phyloP scores from a whole-genome alignment of 2,888 invertebrate genomes.

The Diplolepis rosae region DNA sequence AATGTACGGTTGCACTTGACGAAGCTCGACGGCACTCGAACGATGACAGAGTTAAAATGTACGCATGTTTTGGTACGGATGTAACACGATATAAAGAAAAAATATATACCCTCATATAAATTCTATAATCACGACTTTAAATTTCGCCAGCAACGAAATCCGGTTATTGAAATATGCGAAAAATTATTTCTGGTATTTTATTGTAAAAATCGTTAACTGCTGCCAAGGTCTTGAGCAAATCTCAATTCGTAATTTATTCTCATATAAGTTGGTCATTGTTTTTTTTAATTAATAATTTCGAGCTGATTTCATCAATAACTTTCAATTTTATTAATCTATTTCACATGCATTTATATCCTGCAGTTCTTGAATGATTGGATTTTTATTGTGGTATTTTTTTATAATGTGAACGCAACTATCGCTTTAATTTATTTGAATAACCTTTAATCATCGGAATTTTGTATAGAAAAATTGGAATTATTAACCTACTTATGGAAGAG shows the following conservation, averaged over 20 bases:
- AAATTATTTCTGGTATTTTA: conserved; percentile 23
- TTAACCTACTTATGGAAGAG: conserved; percentile 2
- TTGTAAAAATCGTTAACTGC: conserved; percentile 20
- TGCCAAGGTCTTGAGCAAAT: conserved; percentile 11
- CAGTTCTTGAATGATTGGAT: too few species aligned
- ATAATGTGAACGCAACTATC: too few species aligned
- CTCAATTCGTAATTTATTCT: conserved; percentile 16
- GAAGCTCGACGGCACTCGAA: conserved; percentile 28
- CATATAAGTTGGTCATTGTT: conserved; percentile 3
- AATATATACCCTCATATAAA: conserved; percentile 6
- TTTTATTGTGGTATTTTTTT: too few species aligned
- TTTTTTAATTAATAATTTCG: background rate
- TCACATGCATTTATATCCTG: too few species aligned
- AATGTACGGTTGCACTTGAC: conserved; percentile 39
- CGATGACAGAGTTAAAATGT: conserved; percentile 32
- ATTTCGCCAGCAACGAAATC: conserved; percentile 11
- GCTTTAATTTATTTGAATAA: too few species aligned
- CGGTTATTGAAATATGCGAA: conserved; percentile 29
- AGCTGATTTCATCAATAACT: background rate
- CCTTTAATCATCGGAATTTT: too few species aligned
- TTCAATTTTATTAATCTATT: too few species aligned
- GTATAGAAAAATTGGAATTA: background rate
- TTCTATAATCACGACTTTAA: conserved; percentile 24
- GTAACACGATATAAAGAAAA: conserved; percentile 24
- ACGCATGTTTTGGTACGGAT: conserved; percentile 30